A percentile compares a stretch with the other conserved stretches of the same genome.
Conservation (phyloP, 2,888 invertebrate genomes). For the Chrysina gloriosa region DNA sequence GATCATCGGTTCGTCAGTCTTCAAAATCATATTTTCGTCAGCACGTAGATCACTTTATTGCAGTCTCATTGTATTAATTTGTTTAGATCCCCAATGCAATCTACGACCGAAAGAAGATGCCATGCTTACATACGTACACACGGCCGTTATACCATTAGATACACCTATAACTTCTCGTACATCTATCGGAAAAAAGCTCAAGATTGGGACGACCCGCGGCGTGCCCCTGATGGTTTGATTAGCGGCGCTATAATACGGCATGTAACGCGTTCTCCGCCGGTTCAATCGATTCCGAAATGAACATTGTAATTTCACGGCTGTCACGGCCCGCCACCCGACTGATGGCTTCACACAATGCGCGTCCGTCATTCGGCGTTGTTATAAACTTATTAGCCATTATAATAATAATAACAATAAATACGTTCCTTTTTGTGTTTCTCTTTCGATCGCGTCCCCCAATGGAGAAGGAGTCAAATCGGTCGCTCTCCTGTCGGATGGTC, state of each 20-base stretch:
- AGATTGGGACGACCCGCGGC: conserved; percentile 32
- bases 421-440: background rate
- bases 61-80: too few relatives aligned
- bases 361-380: conserved; percentile 60
- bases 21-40: too few relatives aligned
- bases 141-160: background rate
- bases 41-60: too few relatives aligned
- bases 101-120: too few relatives aligned
- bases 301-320: conserved; percentile 66
- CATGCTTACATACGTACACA: background rate
- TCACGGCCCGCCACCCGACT: conserved; percentile 62
- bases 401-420: conserved; percentile 50
- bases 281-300: conserved; percentile 65
- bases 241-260: conserved; percentile 58
- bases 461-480: background rate
- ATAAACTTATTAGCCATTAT: conserved; percentile 62
- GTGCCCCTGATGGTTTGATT: conserved; percentile 41
- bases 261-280: conserved; percentile 57
- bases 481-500: background rate
- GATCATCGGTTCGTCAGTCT: too few relatives aligned
- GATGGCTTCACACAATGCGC: conserved; percentile 61
- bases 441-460: background rate
- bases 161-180: background rate
- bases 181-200: conserved; percentile 14
- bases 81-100: too few relatives aligned